Percentiles rank a stretch among this genome's conserved stretches.
These are phyloP conservation scores for Hemiprocne comata DNA, from an alignment of 2,113 vertebrate species.

Conservation along the genomic window DNA sequence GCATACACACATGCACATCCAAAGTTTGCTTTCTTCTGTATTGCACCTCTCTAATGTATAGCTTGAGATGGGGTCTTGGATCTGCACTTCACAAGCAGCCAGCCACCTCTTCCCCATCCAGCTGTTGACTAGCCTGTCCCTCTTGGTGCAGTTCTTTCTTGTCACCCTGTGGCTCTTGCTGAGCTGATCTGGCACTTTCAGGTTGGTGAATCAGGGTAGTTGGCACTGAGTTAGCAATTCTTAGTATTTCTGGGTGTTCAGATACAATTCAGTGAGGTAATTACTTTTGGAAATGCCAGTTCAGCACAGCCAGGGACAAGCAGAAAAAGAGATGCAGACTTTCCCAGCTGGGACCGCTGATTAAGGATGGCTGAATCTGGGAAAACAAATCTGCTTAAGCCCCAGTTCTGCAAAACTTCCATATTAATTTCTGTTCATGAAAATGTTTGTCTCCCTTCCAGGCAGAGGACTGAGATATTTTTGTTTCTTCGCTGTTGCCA, in stretches of 20 bases:
- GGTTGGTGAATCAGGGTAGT: background rate
- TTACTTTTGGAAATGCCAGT: conserved; percentile 33
- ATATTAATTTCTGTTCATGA: background rate
- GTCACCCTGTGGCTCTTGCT: background rate
- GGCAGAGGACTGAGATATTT: background rate
- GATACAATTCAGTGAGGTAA: background rate
- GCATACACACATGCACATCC: accelerated
- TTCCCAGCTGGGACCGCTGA: conserved; percentile 36
- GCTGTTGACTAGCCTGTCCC: background rate
- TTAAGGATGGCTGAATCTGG: conserved; percentile 43
- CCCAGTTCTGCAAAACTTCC: background rate
- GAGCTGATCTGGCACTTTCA: background rate
- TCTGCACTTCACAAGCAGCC: background rate
- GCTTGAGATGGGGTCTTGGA: background rate
- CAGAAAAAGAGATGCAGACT: background rate
- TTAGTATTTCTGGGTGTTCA: conserved; percentile 5
- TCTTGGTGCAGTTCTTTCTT: background rate
- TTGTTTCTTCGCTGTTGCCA: background rate
- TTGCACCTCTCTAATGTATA: background rate
- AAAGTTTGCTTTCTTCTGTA: background rate
- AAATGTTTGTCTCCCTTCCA: conserved; percentile 2
- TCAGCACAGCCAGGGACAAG: conserved; percentile 20
- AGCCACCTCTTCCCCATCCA: background rate
- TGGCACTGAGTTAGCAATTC: background rate
- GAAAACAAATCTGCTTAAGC: conserved; percentile 46